A percentile compares a stretch with the other conserved stretches of the same genome.
phyloP scores from a whole-genome alignment of 2,888 invertebrate genomes.

The Monoplex corrugatus region DNA sequence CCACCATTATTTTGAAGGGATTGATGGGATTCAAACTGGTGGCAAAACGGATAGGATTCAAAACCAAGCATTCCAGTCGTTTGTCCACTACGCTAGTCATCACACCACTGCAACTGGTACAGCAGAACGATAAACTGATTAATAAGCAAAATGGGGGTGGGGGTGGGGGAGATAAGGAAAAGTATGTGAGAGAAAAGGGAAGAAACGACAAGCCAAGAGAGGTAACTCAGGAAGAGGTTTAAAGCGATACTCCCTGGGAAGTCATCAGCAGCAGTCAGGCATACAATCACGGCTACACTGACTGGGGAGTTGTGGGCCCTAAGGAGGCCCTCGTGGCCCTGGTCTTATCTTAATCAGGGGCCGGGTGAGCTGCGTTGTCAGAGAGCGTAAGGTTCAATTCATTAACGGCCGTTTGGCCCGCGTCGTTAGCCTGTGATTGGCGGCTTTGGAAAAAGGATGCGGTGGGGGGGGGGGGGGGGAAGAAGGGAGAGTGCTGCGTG shows the following conservation, averaged over 20 bases:
- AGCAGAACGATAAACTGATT: no score
- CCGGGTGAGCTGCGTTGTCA: conserved; percentile 30
- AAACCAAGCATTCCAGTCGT: no score
- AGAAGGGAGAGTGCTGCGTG: not conserved
- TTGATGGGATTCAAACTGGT: no score
- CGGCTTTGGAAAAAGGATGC: not conserved
- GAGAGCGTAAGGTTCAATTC: conserved; percentile 46
- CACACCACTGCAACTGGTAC: no score
- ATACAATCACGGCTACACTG: not conserved
- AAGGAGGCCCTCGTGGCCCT: conserved; percentile 19
- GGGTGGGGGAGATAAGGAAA: no score
- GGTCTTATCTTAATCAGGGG: conserved; percentile 30
- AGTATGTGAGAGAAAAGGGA: no score
- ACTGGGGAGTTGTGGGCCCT: conserved; percentile 14
- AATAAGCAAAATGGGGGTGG: no score
- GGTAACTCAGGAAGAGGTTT: not conserved
- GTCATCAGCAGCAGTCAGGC: conserved; percentile 18
- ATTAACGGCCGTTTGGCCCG: conserved; percentile 32
- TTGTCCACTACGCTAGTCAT: no score
- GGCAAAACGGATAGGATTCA: no score
- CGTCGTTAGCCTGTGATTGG: conserved; percentile 10
- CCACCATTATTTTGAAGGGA: no score
- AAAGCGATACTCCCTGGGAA: conserved; percentile 2
- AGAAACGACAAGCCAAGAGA: not conserved
- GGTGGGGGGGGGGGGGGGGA: no score